phyloP scores from a whole-genome alignment of 2,113 vertebrate genomes.

The Saguinus imperator region DNA sequence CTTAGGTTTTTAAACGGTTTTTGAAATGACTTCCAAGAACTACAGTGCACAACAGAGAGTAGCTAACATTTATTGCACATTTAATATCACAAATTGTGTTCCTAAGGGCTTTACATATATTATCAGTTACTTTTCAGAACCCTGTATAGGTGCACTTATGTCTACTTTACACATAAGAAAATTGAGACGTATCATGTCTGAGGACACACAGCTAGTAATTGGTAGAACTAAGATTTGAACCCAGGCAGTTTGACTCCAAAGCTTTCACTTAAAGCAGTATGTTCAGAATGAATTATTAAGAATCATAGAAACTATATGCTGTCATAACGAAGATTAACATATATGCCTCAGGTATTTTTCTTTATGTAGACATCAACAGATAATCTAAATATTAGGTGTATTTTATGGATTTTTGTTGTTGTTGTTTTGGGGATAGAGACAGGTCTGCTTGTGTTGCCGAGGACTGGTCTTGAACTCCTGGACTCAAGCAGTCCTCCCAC shows the following conservation, averaged over 20 bases:
- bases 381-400: neutral
- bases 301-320: neutral
- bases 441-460: no score
- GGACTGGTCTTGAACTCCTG: neutral
- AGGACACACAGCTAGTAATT: neutral
- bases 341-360: neutral
- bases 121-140: slow-evolving; percentile 10
- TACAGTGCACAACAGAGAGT: neutral
- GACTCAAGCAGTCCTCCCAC: no score
- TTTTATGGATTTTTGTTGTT: no score
- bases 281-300: slow-evolving; percentile 12
- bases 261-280: neutral
- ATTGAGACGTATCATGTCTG: neutral
- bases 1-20: slow-evolving; percentile 6
- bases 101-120: neutral
- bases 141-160: neutral
- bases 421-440: no score
- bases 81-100: slow-evolving; percentile 22
- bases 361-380: neutral
- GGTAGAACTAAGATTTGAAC: neutral
- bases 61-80: neutral
- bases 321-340: neutral
- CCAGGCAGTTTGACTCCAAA: neutral
- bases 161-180: slow-evolving; percentile 27
- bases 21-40: neutral